Percentiles rank a stretch among this genome's conserved stretches.
Evolutionary conservation across 2,113 vertebrate species (phyloP).

Genomic region (Beaufortia kweichowensis): DNA sequence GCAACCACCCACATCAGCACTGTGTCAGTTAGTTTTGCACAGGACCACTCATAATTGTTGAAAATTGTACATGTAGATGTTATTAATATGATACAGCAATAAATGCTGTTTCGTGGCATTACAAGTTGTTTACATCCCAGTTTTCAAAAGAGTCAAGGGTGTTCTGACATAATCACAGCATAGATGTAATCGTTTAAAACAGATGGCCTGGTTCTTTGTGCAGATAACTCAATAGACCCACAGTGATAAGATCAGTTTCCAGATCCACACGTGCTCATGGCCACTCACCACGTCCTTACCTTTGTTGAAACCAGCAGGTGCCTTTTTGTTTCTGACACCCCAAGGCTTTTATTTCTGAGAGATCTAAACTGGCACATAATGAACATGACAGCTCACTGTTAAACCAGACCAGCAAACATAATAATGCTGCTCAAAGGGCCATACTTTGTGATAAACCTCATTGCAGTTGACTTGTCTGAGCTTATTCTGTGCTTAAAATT

Average conservation of each 20-base stretch:
- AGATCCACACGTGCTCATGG: constrained; percentile 29
- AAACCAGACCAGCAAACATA: constrained; percentile 19
- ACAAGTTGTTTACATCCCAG: not conserved
- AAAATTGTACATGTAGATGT: no score
- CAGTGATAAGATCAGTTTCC: constrained; percentile 62
- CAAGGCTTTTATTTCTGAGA: constrained; percentile 55
- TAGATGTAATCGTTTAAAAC: constrained; percentile 2
- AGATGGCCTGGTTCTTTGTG: constrained; percentile 49
- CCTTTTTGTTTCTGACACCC: constrained; percentile 46
- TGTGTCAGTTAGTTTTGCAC: no score
- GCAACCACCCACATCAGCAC: no score
- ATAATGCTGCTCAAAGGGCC: not conserved
- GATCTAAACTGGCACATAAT: constrained; percentile 50
- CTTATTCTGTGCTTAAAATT: not conserved
- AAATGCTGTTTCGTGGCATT: no score
- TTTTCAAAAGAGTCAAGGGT: not conserved
- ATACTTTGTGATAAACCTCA: not conserved
- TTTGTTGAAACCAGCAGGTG: constrained; percentile 71
- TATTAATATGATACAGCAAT: no score
- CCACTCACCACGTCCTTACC: constrained; percentile 33
- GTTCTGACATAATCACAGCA: not conserved
- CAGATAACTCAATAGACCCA: constrained; percentile 39
- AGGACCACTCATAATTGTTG: no score
- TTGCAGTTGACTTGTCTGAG: not conserved
- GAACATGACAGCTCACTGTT: constrained; percentile 28